phyloP scores from a whole-genome alignment of 2,113 vertebrate genomes.

The Corythaeola cristata region DNA sequence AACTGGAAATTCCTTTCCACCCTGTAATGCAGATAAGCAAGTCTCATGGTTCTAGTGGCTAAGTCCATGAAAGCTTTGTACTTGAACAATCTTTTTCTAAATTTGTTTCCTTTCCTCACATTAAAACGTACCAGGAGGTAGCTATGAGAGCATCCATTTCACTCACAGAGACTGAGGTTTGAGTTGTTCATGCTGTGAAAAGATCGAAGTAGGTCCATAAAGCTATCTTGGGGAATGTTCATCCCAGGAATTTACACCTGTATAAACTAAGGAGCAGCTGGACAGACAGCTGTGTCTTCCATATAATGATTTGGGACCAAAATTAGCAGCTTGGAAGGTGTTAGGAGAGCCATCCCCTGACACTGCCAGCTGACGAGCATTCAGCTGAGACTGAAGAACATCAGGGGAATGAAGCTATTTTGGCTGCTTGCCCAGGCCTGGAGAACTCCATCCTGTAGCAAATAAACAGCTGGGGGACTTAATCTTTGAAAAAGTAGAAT shows the following conservation, averaged over 20 bases:
- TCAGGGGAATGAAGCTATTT: not conserved
- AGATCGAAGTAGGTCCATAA: not conserved
- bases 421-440: not conserved
- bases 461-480: not conserved
- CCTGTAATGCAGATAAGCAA: not conserved
- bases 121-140: not conserved
- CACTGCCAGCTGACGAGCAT: not conserved
- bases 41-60: not conserved
- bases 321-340: not conserved
- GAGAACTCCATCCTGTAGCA: not conserved
- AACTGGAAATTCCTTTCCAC: conserved; percentile 25
- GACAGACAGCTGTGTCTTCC: not conserved
- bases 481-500: not conserved
- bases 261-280: not conserved
- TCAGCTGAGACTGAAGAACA: not conserved
- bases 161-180: not conserved
- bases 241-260: not conserved
- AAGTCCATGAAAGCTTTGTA: not conserved
- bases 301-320: not conserved
- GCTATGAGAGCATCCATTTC: not conserved
- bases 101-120: not conserved
- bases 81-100: not conserved
- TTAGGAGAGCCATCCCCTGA: not conserved
- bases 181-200: not conserved
- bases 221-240: not conserved